These are phyloP conservation scores for Helogale parvula DNA, from an alignment of 2,113 vertebrate genomes.

Conservation along the genomic window DNA sequence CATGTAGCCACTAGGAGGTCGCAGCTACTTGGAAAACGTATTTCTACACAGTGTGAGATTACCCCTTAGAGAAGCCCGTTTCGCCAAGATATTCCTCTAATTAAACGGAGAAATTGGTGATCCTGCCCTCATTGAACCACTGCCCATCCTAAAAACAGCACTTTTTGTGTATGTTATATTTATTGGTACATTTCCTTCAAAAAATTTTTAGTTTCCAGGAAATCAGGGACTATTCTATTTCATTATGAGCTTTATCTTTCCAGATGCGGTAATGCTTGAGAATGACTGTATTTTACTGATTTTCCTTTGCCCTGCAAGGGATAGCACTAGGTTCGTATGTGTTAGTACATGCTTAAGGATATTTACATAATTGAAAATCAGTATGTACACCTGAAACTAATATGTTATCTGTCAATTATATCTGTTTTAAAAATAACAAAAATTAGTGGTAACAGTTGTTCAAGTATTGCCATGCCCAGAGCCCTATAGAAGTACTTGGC, in stretches of 20 bases:
- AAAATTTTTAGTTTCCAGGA: background rate
- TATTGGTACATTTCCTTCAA: background rate
- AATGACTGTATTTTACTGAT: background rate
- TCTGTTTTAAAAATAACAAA: background rate
- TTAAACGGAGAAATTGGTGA: background rate
- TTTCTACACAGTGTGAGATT: background rate
- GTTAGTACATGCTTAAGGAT: background rate
- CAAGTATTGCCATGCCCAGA: background rate
- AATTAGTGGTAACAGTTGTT: background rate
- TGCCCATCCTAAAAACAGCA: background rate
- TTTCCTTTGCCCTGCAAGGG: constrained; percentile 16
- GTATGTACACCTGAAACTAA: background rate
- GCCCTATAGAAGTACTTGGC: background rate
- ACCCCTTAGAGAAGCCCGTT: background rate
- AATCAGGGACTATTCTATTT: background rate
- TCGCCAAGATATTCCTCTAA: background rate
- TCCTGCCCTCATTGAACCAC: background rate
- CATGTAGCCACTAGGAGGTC: background rate
- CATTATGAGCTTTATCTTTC: background rate
- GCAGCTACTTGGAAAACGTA: background rate
- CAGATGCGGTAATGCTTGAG: constrained; percentile 12
- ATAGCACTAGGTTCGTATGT: background rate
- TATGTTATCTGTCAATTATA: background rate
- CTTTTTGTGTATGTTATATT: background rate
- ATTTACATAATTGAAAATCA: constrained; percentile 21